Evolutionary conservation across 2,888 invertebrate species (phyloP).

Genomic region (Serrognathus titanus): DNA sequence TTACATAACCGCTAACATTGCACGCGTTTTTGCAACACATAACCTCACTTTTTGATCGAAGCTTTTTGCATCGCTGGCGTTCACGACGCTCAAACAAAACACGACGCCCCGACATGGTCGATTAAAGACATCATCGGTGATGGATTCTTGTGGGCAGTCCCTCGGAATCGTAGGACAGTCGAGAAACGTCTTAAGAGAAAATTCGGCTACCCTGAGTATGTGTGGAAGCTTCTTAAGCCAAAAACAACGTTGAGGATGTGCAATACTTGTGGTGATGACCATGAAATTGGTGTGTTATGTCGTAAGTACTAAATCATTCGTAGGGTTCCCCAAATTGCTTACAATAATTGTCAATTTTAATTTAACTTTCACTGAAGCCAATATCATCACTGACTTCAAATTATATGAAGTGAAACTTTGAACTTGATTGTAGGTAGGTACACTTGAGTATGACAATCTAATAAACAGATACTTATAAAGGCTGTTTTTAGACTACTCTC

Average conservation of each 20-base stretch:
- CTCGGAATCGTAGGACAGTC: slow-evolving; percentile 70
- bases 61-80: slow-evolving; percentile 37
- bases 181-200: slow-evolving; percentile 72
- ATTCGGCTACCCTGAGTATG: slow-evolving; percentile 65
- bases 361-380: neutral
- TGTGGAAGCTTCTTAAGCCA: slow-evolving; percentile 67
- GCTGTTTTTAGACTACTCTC: no score
- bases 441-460: no score
- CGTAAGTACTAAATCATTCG: slow-evolving; percentile 55
- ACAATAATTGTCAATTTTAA: no score
- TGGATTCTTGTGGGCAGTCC: slow-evolving; percentile 79
- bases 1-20: slow-evolving; percentile 20
- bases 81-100: slow-evolving; percentile 7
- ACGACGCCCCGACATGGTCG: slow-evolving; percentile 44
- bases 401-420: no score
- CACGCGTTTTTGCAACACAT: slow-evolving; percentile 1
- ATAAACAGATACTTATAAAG: no score
- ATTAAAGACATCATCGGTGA: slow-evolving; percentile 67
- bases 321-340: no score
- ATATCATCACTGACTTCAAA: no score
- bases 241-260: slow-evolving; percentile 75
- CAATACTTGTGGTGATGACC: slow-evolving; percentile 77
- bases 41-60: slow-evolving; percentile 35
- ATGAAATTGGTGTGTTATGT: slow-evolving; percentile 76
- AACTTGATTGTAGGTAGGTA: no score